phyloP scores from a whole-genome alignment of 2,113 vertebrate genomes.

The Chrysochloris asiatica region DNA sequence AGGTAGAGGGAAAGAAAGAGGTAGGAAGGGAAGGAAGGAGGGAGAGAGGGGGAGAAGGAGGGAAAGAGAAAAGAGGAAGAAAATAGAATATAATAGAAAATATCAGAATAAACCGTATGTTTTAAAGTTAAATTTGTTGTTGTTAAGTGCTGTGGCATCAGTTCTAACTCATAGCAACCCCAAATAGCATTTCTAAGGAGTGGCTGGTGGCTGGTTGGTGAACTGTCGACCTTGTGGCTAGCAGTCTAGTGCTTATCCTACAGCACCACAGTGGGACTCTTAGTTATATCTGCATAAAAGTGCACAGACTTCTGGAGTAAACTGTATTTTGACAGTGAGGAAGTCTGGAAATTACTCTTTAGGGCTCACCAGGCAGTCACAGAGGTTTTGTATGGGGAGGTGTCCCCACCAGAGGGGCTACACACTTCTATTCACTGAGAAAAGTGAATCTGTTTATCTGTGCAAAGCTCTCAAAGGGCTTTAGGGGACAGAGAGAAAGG shows the following conservation, averaged over 20 bases:
- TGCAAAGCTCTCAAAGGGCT: neutral
- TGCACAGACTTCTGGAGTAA: neutral
- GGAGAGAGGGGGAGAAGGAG: neutral
- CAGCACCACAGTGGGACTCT: too few species aligned
- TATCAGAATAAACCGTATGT: too few species aligned
- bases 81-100: neutral
- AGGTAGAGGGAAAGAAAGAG: neutral
- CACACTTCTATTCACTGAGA: rapidly evolving
- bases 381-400: neutral
- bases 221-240: too few species aligned
- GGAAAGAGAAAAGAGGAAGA: neutral
- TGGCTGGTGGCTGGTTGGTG: too few species aligned
- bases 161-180: too few species aligned
- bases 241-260: too few species aligned
- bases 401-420: neutral
- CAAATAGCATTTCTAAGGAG: too few species aligned
- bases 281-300: rapidly evolving
- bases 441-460: neutral
- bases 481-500: neutral
- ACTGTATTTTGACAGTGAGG: neutral
- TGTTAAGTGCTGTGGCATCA: too few species aligned
- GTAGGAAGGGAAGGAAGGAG: too few species aligned
- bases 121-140: neutral
- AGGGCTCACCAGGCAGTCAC: neutral
- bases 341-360: neutral